A percentile compares a stretch with the other conserved stretches of the same genome.
Conservation (phyloP, 2,888 invertebrate species). For the Drosophila histrio region DNA sequence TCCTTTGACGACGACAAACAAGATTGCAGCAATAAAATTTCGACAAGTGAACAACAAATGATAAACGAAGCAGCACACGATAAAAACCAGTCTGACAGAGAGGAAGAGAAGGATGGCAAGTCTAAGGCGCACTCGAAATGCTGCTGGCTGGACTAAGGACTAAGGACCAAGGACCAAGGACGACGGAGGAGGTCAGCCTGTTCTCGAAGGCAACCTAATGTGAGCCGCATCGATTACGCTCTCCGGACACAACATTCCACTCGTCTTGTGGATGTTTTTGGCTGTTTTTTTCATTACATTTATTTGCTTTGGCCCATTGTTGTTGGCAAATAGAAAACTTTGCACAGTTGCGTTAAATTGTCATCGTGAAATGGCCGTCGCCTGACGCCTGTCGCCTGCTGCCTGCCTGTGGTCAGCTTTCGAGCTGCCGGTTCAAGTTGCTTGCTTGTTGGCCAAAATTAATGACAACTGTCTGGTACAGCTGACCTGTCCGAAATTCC, state of each 20-base stretch:
- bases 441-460: constrained; percentile 62
- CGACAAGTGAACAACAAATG: constrained; percentile 81
- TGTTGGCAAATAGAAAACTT: constrained; percentile 45
- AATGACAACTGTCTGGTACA: constrained; percentile 76
- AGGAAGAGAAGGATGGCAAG: constrained; percentile 20
- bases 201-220: constrained; percentile 52
- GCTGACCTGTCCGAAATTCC: constrained; percentile 54
- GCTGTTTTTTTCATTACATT: constrained; percentile 59
- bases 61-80: constrained; percentile 78
- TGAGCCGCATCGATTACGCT: constrained; percentile 75
- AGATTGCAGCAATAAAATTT: constrained; percentile 80
- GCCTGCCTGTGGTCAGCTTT: constrained; percentile 44
- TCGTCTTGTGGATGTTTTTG: constrained; percentile 30
- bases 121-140: constrained; percentile 54
- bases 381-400: constrained; percentile 8
- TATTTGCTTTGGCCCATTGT: constrained; percentile 34
- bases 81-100: constrained; percentile 49
- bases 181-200: constrained; percentile 11
- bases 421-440: constrained; percentile 15
- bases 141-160: constrained; percentile 39
- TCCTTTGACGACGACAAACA: constrained; percentile 76
- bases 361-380: constrained; percentile 59
- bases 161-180: not conserved
- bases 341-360: constrained; percentile 73
- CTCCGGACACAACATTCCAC: constrained; percentile 25